A percentile compares a stretch with the other conserved stretches of the same genome.
Evolutionary conservation across 2,113 vertebrate species (phyloP).

Genomic region (Xiphophorus couchianus): DNA sequence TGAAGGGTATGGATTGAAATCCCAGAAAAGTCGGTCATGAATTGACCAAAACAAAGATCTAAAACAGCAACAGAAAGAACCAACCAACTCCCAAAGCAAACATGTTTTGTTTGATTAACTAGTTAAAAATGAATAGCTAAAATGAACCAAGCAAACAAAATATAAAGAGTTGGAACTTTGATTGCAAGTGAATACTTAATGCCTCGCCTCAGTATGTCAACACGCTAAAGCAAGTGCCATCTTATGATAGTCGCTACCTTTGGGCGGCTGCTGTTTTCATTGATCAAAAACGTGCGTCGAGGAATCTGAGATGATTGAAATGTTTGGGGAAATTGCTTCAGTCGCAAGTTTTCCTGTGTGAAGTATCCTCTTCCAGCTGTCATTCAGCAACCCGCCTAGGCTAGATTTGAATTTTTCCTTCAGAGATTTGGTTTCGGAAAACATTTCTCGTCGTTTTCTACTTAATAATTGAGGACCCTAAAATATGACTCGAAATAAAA

Average conservation of each 20-base stretch:
- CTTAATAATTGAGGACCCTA: conserved; percentile 7
- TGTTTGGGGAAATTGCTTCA: conserved; percentile 43
- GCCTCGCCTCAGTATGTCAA: conserved; percentile 27
- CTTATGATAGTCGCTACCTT: conserved; percentile 41
- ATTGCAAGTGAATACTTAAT: conserved; percentile 12
- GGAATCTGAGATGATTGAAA: conserved; percentile 61
- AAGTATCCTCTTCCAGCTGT: conserved; percentile 49
- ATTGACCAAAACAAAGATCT: neutral
- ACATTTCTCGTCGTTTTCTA: neutral
- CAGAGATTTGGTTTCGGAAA: conserved; percentile 16
- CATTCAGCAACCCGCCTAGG: conserved; percentile 25
- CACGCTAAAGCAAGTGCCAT: conserved; percentile 21
- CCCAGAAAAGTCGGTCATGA: no score
- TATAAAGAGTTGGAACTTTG: neutral
- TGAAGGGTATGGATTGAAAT: no score
- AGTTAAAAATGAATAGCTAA: neutral
- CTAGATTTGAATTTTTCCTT: conserved; percentile 26
- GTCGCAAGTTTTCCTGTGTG: conserved; percentile 39
- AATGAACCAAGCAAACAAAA: neutral
- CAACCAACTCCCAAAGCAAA: neutral
- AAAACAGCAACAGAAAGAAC: neutral
- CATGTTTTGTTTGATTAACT: neutral
- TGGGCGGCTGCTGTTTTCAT: conserved; percentile 31
- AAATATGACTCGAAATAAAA: conserved; percentile 26
- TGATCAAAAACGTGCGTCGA: conserved; percentile 6